These are phyloP conservation scores for Leuciscus idus DNA, from an alignment of 2,113 vertebrate species.

Conservation along the genomic window DNA sequence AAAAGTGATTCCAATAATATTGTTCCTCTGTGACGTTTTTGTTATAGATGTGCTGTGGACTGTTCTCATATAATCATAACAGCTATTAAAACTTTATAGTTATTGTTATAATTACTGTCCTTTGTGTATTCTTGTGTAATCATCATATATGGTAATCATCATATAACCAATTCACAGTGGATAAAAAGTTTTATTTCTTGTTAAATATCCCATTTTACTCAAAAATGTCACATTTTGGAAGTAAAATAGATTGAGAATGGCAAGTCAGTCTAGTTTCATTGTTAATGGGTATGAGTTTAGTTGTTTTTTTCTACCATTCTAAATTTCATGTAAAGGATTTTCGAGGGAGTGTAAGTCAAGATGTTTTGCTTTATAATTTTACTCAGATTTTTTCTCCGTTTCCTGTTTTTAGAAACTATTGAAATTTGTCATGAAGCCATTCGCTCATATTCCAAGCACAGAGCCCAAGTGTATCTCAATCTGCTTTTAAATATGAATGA, in stretches of 20 bases:
- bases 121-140: background rate
- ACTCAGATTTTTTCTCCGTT: background rate
- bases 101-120: too few relatives aligned
- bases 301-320: background rate
- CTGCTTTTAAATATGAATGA: slow-evolving; percentile 66
- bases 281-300: background rate
- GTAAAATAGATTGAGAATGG: background rate
- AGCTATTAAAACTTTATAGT: too few relatives aligned
- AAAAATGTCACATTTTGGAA: background rate
- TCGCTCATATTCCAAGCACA: slow-evolving; percentile 63
- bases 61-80: too few relatives aligned
- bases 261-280: background rate
- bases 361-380: background rate
- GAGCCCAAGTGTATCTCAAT: slow-evolving; percentile 22
- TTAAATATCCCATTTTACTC: background rate
- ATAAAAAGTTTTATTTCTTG: background rate
- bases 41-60: too few relatives aligned
- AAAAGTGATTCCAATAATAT: background rate
- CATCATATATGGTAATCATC: background rate
- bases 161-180: background rate
- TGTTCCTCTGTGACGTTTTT: background rate
- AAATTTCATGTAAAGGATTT: background rate
- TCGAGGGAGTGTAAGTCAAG: background rate
- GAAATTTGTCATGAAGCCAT: slow-evolving; percentile 31
- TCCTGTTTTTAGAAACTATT: slow-evolving; percentile 45